Conservation (phyloP, 1,140 invertebrate genomes). For the Polypedilum vanderplanki region DNA sequence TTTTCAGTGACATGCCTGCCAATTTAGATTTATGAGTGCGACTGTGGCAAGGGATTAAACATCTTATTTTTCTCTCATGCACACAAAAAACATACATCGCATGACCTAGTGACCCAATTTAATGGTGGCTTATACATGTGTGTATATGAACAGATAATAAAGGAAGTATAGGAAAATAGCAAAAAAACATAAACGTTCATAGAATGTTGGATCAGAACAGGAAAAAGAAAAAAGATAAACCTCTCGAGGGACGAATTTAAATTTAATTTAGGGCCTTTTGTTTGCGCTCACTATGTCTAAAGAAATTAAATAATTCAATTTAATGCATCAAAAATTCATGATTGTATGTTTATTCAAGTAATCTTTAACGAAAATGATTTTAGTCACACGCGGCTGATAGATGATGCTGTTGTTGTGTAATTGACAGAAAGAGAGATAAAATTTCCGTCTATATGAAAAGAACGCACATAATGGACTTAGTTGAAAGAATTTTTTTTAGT, state of each 20-base stretch:
- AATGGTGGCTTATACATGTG: no score
- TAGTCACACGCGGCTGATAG: no score
- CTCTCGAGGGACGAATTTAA: not conserved
- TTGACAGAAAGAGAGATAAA: not conserved
- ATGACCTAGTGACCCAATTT: conserved; percentile 27
- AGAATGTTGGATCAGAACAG: no score
- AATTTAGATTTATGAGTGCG: conserved; percentile 5
- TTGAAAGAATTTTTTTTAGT: no score
- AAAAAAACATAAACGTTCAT: not conserved
- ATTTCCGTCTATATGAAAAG: not conserved
- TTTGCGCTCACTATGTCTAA: not conserved
- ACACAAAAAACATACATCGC: not conserved
- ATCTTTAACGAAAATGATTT: not conserved
- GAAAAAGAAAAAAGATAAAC: not conserved
- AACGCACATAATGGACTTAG: no score
- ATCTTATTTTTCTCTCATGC: not conserved
- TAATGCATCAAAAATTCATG: conserved; percentile 13
- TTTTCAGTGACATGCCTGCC: not conserved
- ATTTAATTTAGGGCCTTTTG: not conserved
- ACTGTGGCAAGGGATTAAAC: not conserved
- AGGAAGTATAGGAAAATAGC: not conserved
- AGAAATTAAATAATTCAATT: conserved; percentile 2
- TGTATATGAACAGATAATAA: not conserved
- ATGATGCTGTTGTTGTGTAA: no score
- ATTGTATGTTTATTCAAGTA: not conserved